These are phyloP conservation scores for Ginglymostoma cirratum DNA, from an alignment of 2,113 vertebrate species.

Conservation along the genomic window DNA sequence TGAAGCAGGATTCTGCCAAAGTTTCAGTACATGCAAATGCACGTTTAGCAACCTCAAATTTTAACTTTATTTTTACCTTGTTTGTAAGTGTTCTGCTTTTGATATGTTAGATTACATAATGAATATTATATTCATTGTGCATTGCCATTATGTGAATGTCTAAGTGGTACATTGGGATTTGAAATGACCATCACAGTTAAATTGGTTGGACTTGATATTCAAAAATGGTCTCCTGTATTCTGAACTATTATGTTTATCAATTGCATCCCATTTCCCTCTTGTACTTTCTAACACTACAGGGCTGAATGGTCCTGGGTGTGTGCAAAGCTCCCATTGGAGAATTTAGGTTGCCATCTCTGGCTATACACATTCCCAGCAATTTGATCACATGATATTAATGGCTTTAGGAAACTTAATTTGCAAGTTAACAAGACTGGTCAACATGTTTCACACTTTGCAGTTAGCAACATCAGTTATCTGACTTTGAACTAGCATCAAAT, in stretches of 20 bases:
- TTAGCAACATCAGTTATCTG: neutral
- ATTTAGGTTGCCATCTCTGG: neutral
- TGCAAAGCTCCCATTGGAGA: neutral
- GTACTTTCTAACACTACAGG: neutral
- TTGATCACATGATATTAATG: neutral
- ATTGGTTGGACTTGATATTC: neutral
- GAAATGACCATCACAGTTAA: neutral
- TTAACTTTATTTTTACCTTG: neutral
- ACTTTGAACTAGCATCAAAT: neutral
- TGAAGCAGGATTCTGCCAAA: neutral
- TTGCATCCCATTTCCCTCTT: neutral
- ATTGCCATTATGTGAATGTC: neutral
- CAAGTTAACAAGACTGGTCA: neutral
- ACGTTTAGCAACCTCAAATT: neutral
- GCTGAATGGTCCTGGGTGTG: neutral
- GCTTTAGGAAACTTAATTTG: neutral
- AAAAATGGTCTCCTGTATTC: neutral
- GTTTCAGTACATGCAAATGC: slow-evolving; percentile 9
- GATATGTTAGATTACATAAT: neutral
- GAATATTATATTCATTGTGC: neutral
- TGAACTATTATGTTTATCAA: neutral
- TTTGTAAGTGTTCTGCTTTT: neutral
- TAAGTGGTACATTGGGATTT: neutral
- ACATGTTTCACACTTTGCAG: neutral
- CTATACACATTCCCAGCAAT: neutral